phyloP scores from a whole-genome alignment of 1,140 invertebrate genomes.

The Conus betulinus region DNA sequence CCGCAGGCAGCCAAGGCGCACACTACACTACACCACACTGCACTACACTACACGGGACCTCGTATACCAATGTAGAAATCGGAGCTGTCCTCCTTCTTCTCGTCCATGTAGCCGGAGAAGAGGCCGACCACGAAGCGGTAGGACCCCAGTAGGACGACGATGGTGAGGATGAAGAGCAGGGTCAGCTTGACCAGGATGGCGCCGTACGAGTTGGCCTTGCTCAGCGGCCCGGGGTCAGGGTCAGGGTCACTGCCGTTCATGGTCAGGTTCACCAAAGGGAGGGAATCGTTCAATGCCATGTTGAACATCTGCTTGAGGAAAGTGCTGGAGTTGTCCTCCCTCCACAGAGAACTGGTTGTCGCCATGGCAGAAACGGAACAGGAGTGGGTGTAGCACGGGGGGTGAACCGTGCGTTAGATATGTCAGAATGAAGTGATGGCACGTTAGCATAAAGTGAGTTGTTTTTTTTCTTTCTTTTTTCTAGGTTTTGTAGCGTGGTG shows the following conservation, averaged over 20 bases:
- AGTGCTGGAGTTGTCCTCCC: not conserved
- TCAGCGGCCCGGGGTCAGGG: not conserved
- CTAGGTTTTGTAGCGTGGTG: no score
- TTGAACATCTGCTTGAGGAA: not conserved
- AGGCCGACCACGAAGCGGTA: conserved; percentile 1
- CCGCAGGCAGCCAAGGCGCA: no score
- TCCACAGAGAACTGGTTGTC: not conserved
- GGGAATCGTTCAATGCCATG: not conserved
- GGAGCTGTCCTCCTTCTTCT: not conserved
- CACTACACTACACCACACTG: no score
- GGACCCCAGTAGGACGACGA: not conserved
- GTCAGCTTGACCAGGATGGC: not conserved
- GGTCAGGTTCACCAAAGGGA: not conserved
- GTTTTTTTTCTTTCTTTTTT: no score
- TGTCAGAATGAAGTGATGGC: no score
- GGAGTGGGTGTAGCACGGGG: no score
- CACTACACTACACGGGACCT: not conserved
- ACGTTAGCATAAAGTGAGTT: no score
- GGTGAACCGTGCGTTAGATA: no score
- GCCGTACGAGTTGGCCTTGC: not conserved
- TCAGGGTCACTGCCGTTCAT: not conserved
- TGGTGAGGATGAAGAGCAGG: not conserved
- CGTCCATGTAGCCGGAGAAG: not conserved
- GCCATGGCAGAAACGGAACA: not conserved
- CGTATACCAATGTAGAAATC: not conserved